These are phyloP conservation scores for Chascanopsetta lugubris DNA, from an alignment of 2,113 vertebrate species.

Conservation along the genomic window DNA sequence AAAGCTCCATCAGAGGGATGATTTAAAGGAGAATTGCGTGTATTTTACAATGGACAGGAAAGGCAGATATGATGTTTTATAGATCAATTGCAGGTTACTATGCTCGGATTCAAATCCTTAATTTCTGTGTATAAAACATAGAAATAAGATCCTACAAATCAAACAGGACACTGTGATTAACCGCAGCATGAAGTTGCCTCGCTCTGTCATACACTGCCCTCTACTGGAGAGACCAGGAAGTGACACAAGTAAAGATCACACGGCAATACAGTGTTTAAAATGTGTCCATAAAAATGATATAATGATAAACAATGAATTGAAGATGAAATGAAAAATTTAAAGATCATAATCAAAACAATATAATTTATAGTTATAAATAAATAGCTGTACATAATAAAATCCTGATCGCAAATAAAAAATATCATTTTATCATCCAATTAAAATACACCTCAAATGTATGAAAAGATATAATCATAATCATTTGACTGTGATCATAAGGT, in stretches of 20 bases:
- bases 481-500: too few relatives aligned
- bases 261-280: not conserved
- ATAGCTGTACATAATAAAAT: too few relatives aligned
- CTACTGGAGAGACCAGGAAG: not conserved
- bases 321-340: not conserved
- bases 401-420: too few relatives aligned
- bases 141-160: not conserved
- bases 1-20: not conserved
- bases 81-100: not conserved
- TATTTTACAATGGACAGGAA: not conserved
- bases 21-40: not conserved
- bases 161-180: not conserved
- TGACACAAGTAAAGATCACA: not conserved
- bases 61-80: not conserved
- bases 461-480: too few relatives aligned
- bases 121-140: not conserved
- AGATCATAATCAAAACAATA: not conserved
- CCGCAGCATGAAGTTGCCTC: not conserved
- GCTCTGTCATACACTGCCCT: not conserved
- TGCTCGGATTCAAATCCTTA: not conserved
- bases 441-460: too few relatives aligned
- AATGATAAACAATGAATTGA: not conserved
- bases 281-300: not conserved
- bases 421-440: too few relatives aligned
- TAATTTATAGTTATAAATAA: too few relatives aligned